These are phyloP conservation scores for Sitobion miscanthi DNA, from an alignment of 1,140 invertebrate species.

Conservation along the genomic window DNA sequence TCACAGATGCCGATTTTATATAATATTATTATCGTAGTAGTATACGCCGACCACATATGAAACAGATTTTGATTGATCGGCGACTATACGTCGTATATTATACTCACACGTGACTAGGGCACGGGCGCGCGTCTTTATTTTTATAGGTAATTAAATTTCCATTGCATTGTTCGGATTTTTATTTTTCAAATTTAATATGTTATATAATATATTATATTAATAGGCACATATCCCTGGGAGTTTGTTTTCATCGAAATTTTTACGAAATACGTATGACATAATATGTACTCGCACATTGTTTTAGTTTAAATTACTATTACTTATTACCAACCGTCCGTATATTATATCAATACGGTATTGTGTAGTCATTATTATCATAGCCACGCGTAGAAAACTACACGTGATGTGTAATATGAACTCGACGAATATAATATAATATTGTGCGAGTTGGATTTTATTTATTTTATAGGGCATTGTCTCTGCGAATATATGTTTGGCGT, in stretches of 20 bases:
- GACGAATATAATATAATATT: neutral
- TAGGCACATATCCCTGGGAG: neutral
- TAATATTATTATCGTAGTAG: neutral
- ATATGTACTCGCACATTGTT: neutral
- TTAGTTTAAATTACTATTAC: conserved; percentile 13
- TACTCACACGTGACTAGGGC: neutral
- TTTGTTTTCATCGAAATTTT: neutral
- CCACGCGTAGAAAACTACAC: neutral
- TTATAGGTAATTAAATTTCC: neutral
- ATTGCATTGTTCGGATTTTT: neutral
- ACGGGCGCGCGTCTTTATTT: neutral
- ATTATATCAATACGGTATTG: neutral
- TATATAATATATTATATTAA: neutral
- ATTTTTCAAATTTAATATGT: neutral
- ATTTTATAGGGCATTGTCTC: conserved; percentile 1
- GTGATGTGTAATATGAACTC: neutral
- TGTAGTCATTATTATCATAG: neutral
- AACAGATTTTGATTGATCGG: neutral
- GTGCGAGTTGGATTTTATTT: neutral
- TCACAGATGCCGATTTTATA: neutral
- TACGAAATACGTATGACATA: neutral
- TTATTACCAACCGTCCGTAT: neutral
- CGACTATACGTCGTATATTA: neutral
- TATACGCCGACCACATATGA: neutral
- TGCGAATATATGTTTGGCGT: neutral